Conservation (phyloP, 1,140 invertebrate genomes). For the Lepeophtheirus salmonis region DNA sequence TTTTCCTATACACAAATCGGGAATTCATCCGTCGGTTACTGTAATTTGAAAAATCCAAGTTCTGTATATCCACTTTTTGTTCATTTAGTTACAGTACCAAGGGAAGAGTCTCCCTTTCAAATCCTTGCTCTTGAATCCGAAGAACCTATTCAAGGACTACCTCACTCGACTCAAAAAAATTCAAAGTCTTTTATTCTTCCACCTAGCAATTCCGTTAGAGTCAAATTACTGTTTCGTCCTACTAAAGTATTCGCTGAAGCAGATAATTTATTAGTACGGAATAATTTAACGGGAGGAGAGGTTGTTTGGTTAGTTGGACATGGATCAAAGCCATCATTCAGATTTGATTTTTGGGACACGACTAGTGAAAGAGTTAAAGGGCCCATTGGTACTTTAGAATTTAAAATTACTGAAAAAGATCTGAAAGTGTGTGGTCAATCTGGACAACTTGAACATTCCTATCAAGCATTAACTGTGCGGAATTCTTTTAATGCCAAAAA, state of each 20-base stretch:
- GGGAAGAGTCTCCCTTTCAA: constrained; percentile 26
- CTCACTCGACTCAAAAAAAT: neutral
- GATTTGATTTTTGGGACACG: neutral
- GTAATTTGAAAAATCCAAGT: constrained; percentile 39
- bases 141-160: neutral
- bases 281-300: constrained; percentile 84
- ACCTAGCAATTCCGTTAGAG: neutral
- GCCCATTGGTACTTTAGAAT: constrained; percentile 42
- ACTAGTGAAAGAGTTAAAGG: neutral
- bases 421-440: constrained; percentile 51
- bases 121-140: constrained; percentile 1
- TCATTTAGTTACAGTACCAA: constrained; percentile 41
- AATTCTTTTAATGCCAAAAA: constrained; percentile 71
- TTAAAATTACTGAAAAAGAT: constrained; percentile 65
- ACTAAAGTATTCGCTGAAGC: constrained; percentile 23
- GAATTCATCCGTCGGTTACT: constrained; percentile 43
- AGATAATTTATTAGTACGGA: constrained; percentile 38
- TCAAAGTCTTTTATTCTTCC: neutral
- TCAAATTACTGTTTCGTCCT: constrained; percentile 28
- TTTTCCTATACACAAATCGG: constrained; percentile 66
- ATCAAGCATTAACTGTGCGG: constrained; percentile 53
- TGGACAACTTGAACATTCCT: constrained; percentile 21
- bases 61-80: constrained; percentile 36
- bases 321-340: constrained; percentile 44
- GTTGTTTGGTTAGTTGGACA: constrained; percentile 55